Evolutionary conservation across 2,888 invertebrate species (phyloP), one percentile per base, ranked within the genome.

Genomic region (Synanthedon formicaeformis): DNA sequence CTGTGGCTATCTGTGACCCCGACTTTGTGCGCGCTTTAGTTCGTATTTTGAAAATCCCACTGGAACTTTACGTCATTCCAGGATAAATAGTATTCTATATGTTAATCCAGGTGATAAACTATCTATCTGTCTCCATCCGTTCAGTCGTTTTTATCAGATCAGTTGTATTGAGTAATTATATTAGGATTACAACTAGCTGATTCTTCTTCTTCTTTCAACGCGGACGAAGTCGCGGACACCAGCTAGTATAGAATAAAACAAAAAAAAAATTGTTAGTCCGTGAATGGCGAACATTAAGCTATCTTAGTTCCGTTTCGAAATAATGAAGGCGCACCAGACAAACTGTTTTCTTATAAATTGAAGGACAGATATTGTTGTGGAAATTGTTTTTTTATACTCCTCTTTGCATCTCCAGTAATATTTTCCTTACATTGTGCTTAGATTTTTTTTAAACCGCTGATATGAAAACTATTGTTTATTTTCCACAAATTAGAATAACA

Each of bases 261-360:
- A 27, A 48, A 45, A 40, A 18, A 55, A 57, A 55, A 53, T 50
- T 48, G 54, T 60, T 56, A 56, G 27, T 34, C 56, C 51, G 48
- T 67, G 67, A 69, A 71, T 56, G 60, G 68, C 40, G 13, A 51
- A 54, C 65, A 6, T 69, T 71, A 67, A 68, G 64, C 64, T 66
- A 61, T 66, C 66, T 61, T 63, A 64, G 67, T 73, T 70, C 69
- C 69, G 64, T 66, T 66, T 71, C 57, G 60, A 69, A 78, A 78
- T 79, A 79, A 81, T 76, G 77, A 79, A 75, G 73, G 67, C 68
- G 65, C 63, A 61, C 59, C 67, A 67, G 69, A 65, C 66, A 69
- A 71, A 73, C 69, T 60, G 67, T 66, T 75, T 76, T 64, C 68
- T 77, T 73, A 71, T 71, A 74, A 75, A 74, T 66, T 69, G 61